Evolutionary conservation across 2,888 invertebrate genomes (phyloP).

Genomic region (Acleris laterana): DNA sequence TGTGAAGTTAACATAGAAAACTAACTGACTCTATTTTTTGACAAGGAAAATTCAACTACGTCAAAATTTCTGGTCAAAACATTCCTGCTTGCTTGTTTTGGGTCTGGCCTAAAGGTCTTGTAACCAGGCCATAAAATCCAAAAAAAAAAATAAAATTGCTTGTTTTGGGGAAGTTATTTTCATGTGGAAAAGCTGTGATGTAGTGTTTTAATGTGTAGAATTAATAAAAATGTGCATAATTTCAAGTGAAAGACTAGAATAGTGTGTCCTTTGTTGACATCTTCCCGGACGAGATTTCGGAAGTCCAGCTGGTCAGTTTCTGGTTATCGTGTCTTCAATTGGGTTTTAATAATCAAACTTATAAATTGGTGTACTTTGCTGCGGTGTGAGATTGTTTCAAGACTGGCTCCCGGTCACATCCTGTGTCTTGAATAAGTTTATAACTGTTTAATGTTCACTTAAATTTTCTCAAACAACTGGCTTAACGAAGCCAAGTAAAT

Average conservation of each 20-base stretch:
- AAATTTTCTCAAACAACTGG: neutral
- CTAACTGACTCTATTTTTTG: conserved; percentile 47
- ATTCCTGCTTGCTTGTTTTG: conserved; percentile 68
- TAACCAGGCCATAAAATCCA: no score
- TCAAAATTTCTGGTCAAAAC: conserved; percentile 63
- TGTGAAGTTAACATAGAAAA: conserved; percentile 41
- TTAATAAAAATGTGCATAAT: conserved; percentile 42
- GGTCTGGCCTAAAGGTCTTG: no score
- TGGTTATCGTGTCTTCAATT: conserved; percentile 44
- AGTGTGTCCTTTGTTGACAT: conserved; percentile 49
- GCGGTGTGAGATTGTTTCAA: conserved; percentile 37
- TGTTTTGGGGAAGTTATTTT: conserved; percentile 59
- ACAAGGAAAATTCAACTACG: conserved; percentile 47
- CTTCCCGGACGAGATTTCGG: conserved; percentile 50
- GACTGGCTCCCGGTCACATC: neutral
- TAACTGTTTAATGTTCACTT: neutral
- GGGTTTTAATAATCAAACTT: conserved; percentile 44
- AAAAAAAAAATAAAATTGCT: no score
- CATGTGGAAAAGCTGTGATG: conserved; percentile 42
- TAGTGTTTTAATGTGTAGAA: conserved; percentile 16
- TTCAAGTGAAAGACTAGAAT: conserved; percentile 46
- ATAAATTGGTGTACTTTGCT: conserved; percentile 36
- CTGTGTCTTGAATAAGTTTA: conserved; percentile 1
- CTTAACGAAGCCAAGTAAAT: neutral
- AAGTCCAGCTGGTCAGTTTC: conserved; percentile 65